phyloP scores from a whole-genome alignment of 1,140 invertebrate genomes.

The Tenebrio molitor region DNA sequence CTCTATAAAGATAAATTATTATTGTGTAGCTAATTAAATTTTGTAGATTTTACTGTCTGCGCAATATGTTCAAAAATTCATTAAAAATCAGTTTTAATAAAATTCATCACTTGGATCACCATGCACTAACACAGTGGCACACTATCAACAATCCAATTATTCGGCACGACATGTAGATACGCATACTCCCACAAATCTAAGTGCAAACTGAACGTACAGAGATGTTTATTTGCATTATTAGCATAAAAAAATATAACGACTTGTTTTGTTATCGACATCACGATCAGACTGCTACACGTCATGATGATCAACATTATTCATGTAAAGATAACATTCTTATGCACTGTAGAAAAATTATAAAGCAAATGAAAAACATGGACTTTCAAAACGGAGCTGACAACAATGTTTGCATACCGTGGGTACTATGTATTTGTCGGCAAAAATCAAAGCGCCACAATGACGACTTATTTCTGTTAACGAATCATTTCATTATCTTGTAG shows the following conservation, averaged over 20 bases:
- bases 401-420: too few species aligned
- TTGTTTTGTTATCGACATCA: neutral
- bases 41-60: too few species aligned
- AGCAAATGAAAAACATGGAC: neutral
- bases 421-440: too few species aligned
- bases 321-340: neutral
- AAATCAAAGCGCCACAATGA: conserved; percentile 11
- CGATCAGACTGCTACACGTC: conserved; percentile 17
- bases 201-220: conserved; percentile 29
- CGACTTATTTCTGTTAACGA: conserved; percentile 3
- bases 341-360: conserved; percentile 1
- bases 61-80: too few species aligned
- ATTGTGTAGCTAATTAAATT: too few species aligned
- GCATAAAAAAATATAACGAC: conserved; percentile 4
- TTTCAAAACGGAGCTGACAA: too few species aligned
- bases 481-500: conserved; percentile 2
- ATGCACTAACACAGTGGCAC: neutral
- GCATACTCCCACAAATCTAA: conserved; percentile 47
- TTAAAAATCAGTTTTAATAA: too few species aligned
- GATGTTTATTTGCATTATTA: conserved; percentile 31
- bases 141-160: neutral
- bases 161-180: neutral
- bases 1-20: too few species aligned
- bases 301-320: conserved; percentile 12
- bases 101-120: neutral